Percentiles rank a stretch among this genome's conserved stretches.
Conservation (phyloP, 1,140 invertebrate species). For the Panulirus ornatus region DNA sequence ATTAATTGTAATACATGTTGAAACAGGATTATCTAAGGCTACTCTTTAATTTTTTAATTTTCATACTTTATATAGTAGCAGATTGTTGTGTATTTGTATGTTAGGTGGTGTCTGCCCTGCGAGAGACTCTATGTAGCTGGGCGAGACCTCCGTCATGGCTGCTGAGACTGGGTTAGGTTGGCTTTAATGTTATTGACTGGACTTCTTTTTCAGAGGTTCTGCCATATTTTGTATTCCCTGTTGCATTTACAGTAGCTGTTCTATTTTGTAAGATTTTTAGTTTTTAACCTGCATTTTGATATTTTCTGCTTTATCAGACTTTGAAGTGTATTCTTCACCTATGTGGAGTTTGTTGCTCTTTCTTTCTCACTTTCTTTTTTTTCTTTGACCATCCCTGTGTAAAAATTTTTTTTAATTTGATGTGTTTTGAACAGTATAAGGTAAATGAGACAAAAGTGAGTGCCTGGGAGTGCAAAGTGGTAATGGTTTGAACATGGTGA, state of each 20-base stretch:
- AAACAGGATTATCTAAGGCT: slow-evolving; percentile 39
- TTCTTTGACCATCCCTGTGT: neutral
- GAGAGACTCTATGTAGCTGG: slow-evolving; percentile 46
- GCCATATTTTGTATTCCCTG: neutral
- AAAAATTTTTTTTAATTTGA: neutral
- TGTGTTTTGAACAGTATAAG: neutral
- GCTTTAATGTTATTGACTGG: slow-evolving; percentile 6
- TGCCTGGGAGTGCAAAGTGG: neutral
- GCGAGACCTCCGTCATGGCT: slow-evolving; percentile 61
- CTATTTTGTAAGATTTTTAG: neutral
- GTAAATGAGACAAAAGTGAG: neutral
- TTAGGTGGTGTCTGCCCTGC: slow-evolving; percentile 25
- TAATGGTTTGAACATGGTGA: neutral
- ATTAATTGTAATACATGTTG: slow-evolving; percentile 54
- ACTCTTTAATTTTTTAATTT: slow-evolving; percentile 48
- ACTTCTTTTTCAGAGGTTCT: slow-evolving; percentile 10
- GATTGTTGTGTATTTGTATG: slow-evolving; percentile 55
- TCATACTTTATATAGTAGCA: slow-evolving; percentile 52
- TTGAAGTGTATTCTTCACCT: no score
- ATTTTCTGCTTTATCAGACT: no score
- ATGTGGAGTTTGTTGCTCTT: no score
- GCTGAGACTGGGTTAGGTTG: slow-evolving; percentile 43
- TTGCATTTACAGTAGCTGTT: neutral
- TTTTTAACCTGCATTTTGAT: no score
- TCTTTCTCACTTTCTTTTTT: neutral